A percentile compares a stretch with the other conserved stretches of the same genome.
These are phyloP conservation scores for Prionchulus punctatus DNA, from an alignment of 2,888 invertebrate species.

Conservation along the genomic window DNA sequence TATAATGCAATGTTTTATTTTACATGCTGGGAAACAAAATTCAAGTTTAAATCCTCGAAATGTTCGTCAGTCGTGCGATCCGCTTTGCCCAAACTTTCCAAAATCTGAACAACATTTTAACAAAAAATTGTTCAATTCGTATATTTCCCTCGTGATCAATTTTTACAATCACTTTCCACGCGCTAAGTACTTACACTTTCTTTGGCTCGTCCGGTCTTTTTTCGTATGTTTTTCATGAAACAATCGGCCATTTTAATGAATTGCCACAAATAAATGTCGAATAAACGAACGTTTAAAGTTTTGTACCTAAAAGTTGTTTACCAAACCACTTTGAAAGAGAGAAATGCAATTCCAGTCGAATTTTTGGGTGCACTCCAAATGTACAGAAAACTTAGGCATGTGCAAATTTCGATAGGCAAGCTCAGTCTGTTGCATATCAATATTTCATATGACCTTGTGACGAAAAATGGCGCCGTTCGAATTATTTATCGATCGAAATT, in stretches of 20 bases:
- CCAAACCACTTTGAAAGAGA: neutral
- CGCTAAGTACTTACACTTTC: neutral
- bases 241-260: neutral
- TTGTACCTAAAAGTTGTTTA: neutral
- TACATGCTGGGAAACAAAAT: slow-evolving; percentile 65
- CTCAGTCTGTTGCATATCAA: too few species aligned
- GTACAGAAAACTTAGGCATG: too few species aligned
- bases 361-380: neutral
- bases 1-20: slow-evolving; percentile 1
- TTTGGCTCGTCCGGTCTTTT: neutral
- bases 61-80: slow-evolving; percentile 91
- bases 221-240: neutral
- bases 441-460: too few species aligned
- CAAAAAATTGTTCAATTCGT: too few species aligned
- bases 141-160: too few species aligned
- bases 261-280: neutral
- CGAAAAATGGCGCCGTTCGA: too few species aligned
- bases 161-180: too few species aligned
- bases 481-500: too few species aligned
- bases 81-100: slow-evolving; percentile 92
- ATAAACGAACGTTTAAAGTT: neutral
- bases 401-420: too few species aligned
- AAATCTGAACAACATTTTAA: slow-evolving; percentile 51
- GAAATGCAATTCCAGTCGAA: neutral
- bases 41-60: slow-evolving; percentile 85